phyloP scores from a whole-genome alignment of 2,888 invertebrate genomes.

The Mimumesa dahlbomi region DNA sequence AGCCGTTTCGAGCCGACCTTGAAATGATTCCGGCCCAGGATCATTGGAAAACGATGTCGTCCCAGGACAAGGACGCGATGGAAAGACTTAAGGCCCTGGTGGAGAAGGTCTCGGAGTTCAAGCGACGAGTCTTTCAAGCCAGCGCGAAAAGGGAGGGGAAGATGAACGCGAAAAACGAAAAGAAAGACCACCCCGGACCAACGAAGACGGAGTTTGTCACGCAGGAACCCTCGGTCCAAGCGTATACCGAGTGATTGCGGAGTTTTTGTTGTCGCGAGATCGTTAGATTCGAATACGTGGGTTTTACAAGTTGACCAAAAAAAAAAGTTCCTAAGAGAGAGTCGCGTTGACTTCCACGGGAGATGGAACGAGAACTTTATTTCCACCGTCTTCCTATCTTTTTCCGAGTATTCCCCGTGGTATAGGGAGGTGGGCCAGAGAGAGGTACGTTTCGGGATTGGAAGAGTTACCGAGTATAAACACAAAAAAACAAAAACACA shows the following conservation, averaged over 20 bases:
- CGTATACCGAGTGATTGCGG: too few relatives aligned
- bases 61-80: neutral
- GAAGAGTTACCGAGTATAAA: conserved; percentile 6
- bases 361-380: neutral
- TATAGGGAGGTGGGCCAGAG: conserved; percentile 49
- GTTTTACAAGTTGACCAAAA: too few relatives aligned
- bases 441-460: conserved; percentile 12
- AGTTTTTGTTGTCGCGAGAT: too few relatives aligned
- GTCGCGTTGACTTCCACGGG: too few relatives aligned
- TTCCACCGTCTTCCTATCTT: too few relatives aligned
- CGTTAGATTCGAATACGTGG: too few relatives aligned
- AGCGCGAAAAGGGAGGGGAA: neutral
- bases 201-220: neutral
- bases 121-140: conserved; percentile 43
- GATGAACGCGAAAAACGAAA: neutral
- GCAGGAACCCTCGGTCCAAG: too few relatives aligned
- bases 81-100: conserved; percentile 44
- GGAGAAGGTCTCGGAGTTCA: conserved; percentile 56
- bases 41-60: neutral
- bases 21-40: neutral
- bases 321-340: too few relatives aligned
- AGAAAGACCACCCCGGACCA: neutral
- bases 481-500: too few relatives aligned
- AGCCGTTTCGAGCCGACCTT: too few relatives aligned
- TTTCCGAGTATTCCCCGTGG: too few relatives aligned